Base-by-base conservation (phyloP, 2,797 vertebrate species). In the Lepidocolaptes lacrymiger region DNA sequence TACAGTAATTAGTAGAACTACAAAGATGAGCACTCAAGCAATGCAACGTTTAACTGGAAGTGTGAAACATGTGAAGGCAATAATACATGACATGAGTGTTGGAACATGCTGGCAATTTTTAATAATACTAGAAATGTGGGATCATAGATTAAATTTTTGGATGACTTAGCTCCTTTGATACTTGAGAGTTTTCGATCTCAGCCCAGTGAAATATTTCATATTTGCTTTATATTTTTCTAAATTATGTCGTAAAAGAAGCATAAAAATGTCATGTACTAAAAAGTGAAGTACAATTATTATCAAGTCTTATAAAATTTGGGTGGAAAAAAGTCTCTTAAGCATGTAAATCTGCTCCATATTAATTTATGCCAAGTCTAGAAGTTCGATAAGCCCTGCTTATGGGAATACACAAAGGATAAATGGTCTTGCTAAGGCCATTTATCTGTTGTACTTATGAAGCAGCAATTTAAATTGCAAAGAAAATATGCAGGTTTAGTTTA, bases 401-500 rank as follows among this genome's bases (percentile, higher is more conserved):
- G 67, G 78, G 80, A 96, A 87, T 96, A 81, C 69, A 71, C 68
- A 72, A 89, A 89, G 34, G 52, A 90, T 95, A 89, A 96, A 36
- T 76, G 13, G 73, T 95, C 64, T 23, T 93, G 81, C 67, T 96
- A 85, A 84, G 63, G 9, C 36, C 36, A 36, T 36, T 36, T 36
- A 36, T 36, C 66, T 91, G 82, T 95, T 96, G 56, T 93, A 39
- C 55, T 96, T 94, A 89, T 4, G 34, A 96, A 96, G 56, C 71
- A 94, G 51, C 92, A 84, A 93, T 94, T 97, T 94, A 93, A 94
- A 85, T 83, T 73, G 32, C 51, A 79, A 81, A 95, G 64, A 95
- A 88, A 81, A 94, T 80, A 67, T 74, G 17, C 10, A 83, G 61
- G 36, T 96, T 91, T 96, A 83, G 58, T 83, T 95, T 77, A 63